phyloP scores from a whole-genome alignment of 2,113 vertebrate genomes.

The Nanger granti region DNA sequence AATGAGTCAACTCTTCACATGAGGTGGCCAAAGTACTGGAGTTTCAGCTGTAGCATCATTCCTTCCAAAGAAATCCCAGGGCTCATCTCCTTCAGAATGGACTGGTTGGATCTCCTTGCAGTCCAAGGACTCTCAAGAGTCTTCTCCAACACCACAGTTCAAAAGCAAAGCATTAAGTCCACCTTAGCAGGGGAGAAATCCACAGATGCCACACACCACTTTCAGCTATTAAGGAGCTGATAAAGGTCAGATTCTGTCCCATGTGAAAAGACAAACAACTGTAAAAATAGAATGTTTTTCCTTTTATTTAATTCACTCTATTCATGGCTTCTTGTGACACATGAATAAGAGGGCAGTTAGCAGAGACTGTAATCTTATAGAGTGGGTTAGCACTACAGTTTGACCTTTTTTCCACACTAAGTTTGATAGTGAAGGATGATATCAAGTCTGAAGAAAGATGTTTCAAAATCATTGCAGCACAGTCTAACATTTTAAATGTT shows the following conservation, averaged over 20 bases:
- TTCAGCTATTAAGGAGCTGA: neutral
- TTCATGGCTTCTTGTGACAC: neutral
- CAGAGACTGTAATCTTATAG: neutral
- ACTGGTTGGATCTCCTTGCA: too few relatives aligned
- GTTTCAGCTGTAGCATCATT: too few relatives aligned
- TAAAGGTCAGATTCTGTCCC: neutral
- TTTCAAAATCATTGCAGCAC: neutral
- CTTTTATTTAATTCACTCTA: neutral
- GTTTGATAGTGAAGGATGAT: neutral
- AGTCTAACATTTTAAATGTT: neutral
- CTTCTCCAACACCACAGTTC: too few relatives aligned
- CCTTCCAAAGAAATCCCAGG: too few relatives aligned
- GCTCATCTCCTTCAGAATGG: too few relatives aligned
- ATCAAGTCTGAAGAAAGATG: neutral
- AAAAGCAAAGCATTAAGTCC: neutral
- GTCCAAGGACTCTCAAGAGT: too few relatives aligned
- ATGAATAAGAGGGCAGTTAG: neutral
- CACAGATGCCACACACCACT: neutral
- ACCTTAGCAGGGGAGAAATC: neutral
- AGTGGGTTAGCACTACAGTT: neutral
- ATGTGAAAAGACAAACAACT: neutral
- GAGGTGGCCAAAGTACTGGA: too few relatives aligned
- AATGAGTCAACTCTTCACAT: too few relatives aligned
- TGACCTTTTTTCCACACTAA: neutral
- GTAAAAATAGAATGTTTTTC: neutral